Conservation (phyloP, 2,113 vertebrate species). For the Pampusana beccarii region DNA sequence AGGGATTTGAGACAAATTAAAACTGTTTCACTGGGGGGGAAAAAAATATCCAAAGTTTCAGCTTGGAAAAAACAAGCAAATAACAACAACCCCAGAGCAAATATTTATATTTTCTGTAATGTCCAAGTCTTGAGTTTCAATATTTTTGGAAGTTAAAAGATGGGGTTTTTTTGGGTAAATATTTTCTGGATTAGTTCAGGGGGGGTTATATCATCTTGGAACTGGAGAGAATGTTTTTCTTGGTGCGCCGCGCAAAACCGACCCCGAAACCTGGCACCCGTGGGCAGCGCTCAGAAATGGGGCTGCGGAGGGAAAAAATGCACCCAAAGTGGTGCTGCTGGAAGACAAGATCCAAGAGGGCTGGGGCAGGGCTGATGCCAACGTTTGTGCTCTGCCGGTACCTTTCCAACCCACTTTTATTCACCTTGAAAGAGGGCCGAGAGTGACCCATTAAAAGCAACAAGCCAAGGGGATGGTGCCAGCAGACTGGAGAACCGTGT, state of each 20-base stretch:
- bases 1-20: not conserved
- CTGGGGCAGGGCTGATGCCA: not conserved
- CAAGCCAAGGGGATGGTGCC: not conserved
- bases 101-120: not conserved
- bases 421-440: not conserved
- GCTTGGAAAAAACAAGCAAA: not conserved
- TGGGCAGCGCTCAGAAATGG: rapidly evolving
- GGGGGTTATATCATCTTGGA: not conserved
- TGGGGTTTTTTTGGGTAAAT: not conserved
- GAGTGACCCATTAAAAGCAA: not conserved
- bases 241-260: rapidly evolving
- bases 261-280: not conserved
- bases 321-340: not conserved
- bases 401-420: not conserved
- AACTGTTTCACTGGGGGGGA: not conserved
- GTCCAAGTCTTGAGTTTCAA: not conserved
- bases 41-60: not conserved
- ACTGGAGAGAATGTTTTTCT: not conserved
- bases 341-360: not conserved
- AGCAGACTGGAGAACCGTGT: not conserved
- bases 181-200: not conserved
- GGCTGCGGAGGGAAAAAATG: not conserved
- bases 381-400: not conserved
- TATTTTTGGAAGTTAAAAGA: not conserved
- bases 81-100: not conserved